A percentile compares a stretch with the other conserved stretches of the same genome.
These are phyloP conservation scores for Pithys albifrons DNA, from an alignment of 2,113 vertebrate species.

Conservation along the genomic window DNA sequence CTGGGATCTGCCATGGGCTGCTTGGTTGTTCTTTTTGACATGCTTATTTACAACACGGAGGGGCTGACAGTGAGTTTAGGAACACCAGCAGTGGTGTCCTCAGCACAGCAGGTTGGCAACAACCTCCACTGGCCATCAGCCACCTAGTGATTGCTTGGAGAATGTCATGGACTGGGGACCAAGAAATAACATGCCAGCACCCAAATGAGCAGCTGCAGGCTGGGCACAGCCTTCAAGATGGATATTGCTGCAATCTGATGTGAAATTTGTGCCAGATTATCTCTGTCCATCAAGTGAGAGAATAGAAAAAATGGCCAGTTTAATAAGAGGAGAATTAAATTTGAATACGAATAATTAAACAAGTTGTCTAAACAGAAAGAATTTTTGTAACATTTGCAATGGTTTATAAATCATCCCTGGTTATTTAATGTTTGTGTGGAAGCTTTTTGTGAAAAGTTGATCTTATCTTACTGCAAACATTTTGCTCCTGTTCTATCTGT, in stretches of 20 bases:
- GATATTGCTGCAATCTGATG: neutral
- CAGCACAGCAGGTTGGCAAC: neutral
- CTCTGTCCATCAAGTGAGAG: neutral
- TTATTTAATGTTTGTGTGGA: neutral
- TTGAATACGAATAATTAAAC: neutral
- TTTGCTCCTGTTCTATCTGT: neutral
- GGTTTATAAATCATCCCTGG: neutral
- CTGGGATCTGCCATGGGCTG: neutral
- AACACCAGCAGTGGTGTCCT: neutral
- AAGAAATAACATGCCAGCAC: neutral
- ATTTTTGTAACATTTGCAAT: neutral
- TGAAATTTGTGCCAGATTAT: neutral
- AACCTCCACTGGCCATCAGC: neutral
- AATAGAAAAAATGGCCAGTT: neutral
- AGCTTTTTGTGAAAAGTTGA: neutral
- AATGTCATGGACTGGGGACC: neutral
- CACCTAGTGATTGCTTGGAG: rapidly evolving
- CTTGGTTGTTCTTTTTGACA: neutral
- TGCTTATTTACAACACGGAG: rapidly evolving
- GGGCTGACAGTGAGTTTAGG: rapidly evolving
- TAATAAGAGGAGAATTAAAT: neutral
- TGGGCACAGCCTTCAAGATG: neutral
- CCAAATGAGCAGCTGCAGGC: neutral
- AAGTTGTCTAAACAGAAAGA: neutral
- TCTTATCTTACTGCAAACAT: neutral